Evolutionary conservation across 2,113 vertebrate species (phyloP).

Genomic region (Hipposideros armiger): DNA sequence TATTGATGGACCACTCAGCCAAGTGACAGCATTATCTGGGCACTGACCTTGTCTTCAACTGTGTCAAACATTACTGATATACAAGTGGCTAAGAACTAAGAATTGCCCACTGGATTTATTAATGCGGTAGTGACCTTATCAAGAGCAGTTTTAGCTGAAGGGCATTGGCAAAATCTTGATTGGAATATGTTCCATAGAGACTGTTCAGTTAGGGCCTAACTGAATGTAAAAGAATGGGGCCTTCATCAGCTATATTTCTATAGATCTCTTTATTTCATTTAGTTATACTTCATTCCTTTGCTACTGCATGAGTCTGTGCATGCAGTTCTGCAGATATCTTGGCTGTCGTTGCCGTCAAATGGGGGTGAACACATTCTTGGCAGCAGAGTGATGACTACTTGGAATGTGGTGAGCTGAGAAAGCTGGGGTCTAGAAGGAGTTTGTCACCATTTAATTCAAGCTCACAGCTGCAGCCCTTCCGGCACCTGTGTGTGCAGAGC

Average conservation of each 20-base stretch:
- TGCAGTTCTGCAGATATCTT: neutral
- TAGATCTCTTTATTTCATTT: neutral
- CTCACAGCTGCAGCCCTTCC: slow-evolving; percentile 34
- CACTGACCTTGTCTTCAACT: neutral
- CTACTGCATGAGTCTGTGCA: neutral
- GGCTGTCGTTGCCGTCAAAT: neutral
- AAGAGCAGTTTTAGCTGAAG: neutral
- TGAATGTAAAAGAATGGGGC: neutral
- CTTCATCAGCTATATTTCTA: neutral
- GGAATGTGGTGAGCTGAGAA: neutral
- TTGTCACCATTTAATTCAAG: neutral
- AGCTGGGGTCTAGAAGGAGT: neutral
- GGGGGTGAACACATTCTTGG: neutral
- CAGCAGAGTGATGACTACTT: neutral
- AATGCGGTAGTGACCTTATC: neutral
- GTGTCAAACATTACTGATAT: neutral
- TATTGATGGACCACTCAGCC: neutral
- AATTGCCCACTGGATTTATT: neutral
- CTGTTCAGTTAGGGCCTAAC: neutral
- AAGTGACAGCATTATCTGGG: neutral
- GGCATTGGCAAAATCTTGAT: neutral
- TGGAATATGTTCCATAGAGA: neutral
- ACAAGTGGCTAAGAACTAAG: neutral
- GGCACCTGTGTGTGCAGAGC: neutral
- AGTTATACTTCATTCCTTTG: neutral